Base-by-base conservation (phyloP, 2,888 invertebrate genomes). In the Tetheella fluctuosa region DNA sequence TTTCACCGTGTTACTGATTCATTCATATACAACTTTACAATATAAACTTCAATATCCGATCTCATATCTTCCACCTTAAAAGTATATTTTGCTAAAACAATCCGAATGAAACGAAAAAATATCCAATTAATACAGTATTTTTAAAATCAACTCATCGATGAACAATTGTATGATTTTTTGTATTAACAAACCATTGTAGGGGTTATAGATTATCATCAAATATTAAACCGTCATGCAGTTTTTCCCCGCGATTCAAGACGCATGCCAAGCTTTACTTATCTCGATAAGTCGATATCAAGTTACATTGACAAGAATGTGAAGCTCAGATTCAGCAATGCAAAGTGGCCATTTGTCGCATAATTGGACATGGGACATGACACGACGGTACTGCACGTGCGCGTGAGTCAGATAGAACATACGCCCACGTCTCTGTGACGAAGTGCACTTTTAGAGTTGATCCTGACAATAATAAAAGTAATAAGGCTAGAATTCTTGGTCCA, bases 311-410 rank as follows among this genome's bases (percentile, higher is more conserved):
- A 68, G 69, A 67, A 70, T 70, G 65, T 57, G 62, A 54, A 57
- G 61, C 65, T 63, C 60, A 53, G 64, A 55, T 55, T 48, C 67
- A 69, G 64, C 69, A 76, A 72, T 72, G 67, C 68, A 65, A 71
- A 71, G 70, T 70, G 72, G 68, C 67, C 69, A 74, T 77, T 80
- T 77, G 74, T 75, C 80, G 72, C 77, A 76, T 84, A 84, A 83
- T 83, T 86, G 84, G 83, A 77, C 81, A 83, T 83, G 74, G 71
- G 76, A 80, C 79, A 81, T 80, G 81, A 77, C 73, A 61, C 57
- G 53, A 54, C 59, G 59, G 58, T 57, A 71, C 68, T 88, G 88
- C 83, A 84, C 84, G 81, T 89, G 89, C 85, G 82, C 66, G 60
- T 85, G 85, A 85, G 64, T 84, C 84, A 84, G 71, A 58, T 62